Percentiles rank a stretch among this genome's conserved stretches.
phyloP scores from a whole-genome alignment of 1,140 invertebrate species.

The Pomphorhynchus laevis region DNA sequence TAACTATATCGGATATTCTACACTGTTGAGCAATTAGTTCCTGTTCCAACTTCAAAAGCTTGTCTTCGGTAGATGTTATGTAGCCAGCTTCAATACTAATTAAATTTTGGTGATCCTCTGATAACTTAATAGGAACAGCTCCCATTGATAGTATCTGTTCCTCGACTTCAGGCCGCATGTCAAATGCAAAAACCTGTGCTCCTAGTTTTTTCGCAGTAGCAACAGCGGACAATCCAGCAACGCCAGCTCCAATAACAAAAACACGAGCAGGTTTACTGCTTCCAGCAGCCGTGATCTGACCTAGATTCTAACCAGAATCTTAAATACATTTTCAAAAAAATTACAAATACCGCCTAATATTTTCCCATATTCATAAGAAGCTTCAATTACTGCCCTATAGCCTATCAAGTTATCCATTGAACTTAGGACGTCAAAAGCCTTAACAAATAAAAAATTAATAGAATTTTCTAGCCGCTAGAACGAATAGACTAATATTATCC shows the following conservation, averaged over 20 bases:
- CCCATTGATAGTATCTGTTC: slow-evolving; percentile 61
- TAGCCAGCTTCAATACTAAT: too few relatives aligned
- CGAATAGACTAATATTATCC: too few relatives aligned
- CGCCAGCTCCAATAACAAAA: slow-evolving; percentile 47
- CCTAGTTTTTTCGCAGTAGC: slow-evolving; percentile 49
- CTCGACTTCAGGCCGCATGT: slow-evolving; percentile 43
- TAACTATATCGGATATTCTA: slow-evolving; percentile 36
- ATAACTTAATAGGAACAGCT: too few relatives aligned
- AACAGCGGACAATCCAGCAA: slow-evolving; percentile 44
- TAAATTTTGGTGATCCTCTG: too few relatives aligned
- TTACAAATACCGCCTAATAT: slow-evolving; percentile 34
- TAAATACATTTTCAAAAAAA: neutral
- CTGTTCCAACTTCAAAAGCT: slow-evolving; percentile 46
- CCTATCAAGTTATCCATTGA: slow-evolving; percentile 68
- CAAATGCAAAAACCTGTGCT: slow-evolving; percentile 46
- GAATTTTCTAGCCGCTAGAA: too few relatives aligned
- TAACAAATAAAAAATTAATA: neutral
- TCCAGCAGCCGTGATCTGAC: slow-evolving; percentile 47
- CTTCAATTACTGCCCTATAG: slow-evolving; percentile 51
- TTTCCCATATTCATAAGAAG: slow-evolving; percentile 46
- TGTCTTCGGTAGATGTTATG: too few relatives aligned
- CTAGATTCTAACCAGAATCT: slow-evolving; percentile 17
- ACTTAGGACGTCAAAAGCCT: slow-evolving; percentile 41
- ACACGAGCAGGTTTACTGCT: slow-evolving; percentile 48
- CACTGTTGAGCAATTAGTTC: slow-evolving; percentile 46